Conservation (phyloP, 2,113 vertebrate genomes). For the Clinocottus analis region DNA sequence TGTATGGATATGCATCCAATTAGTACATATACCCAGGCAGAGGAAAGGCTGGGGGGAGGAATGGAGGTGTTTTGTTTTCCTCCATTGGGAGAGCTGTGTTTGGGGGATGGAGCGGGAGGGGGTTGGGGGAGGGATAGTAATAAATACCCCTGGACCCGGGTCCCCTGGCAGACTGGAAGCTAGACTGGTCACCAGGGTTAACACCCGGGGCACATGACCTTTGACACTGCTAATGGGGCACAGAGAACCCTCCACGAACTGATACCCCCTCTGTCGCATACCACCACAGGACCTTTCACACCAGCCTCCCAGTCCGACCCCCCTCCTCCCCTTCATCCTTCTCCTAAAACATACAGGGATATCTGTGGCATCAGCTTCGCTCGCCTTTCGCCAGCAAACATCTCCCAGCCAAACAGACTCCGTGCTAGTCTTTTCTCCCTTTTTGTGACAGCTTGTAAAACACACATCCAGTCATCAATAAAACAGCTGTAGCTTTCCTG, state of each 20-base stretch:
- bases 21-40: slow-evolving; percentile 59
- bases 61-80: slow-evolving; percentile 75
- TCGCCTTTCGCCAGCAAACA: slow-evolving; percentile 44
- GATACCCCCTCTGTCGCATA: slow-evolving; percentile 84
- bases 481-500: not conserved
- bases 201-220: slow-evolving; percentile 85
- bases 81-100: slow-evolving; percentile 66
- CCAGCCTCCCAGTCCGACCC: slow-evolving; percentile 57
- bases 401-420: slow-evolving; percentile 34
- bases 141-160: slow-evolving; percentile 83
- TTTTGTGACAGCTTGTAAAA: slow-evolving; percentile 24
- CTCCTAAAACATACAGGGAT: slow-evolving; percentile 69
- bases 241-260: slow-evolving; percentile 84
- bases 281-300: slow-evolving; percentile 86
- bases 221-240: slow-evolving; percentile 88
- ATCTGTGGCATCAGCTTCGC: slow-evolving; percentile 65
- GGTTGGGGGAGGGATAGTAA: slow-evolving; percentile 72
- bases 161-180: slow-evolving; percentile 85
- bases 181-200: slow-evolving; percentile 87
- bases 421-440: not conserved
- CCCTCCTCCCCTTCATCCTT: slow-evolving; percentile 12
- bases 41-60: slow-evolving; percentile 42
- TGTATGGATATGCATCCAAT: slow-evolving; percentile 75
- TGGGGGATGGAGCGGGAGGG: slow-evolving; percentile 45
- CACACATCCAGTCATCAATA: not conserved